Percentiles rank a stretch among this genome's conserved stretches.
Conservation (phyloP, 2,888 invertebrate genomes). For the Brenthis daphne region DNA sequence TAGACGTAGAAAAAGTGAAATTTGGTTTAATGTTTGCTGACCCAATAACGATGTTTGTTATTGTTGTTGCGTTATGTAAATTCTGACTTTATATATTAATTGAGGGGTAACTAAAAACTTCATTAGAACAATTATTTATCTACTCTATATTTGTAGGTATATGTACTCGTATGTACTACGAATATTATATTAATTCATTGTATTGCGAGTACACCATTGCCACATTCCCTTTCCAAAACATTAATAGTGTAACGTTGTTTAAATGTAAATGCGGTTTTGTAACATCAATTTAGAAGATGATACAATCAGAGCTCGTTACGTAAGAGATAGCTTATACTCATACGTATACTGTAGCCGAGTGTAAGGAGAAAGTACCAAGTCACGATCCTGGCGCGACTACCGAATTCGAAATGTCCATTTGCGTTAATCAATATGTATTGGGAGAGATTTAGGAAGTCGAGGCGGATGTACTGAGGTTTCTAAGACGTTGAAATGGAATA, state of each 20-base stretch:
- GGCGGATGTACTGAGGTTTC: conserved; percentile 1
- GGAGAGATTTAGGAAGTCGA: not conserved
- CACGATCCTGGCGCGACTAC: conserved; percentile 29
- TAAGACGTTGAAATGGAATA: conserved; percentile 3
- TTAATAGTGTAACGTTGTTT: conserved; percentile 16
- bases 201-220: conserved; percentile 1
- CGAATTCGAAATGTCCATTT: conserved; percentile 30
- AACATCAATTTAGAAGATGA: conserved; percentile 29
- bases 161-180: too few species aligned
- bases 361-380: conserved; percentile 30
- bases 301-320: conserved; percentile 28
- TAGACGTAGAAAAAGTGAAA: too few species aligned
- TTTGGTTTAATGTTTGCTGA: too few species aligned
- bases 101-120: too few species aligned
- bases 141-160: too few species aligned
- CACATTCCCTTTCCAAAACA: conserved; percentile 12
- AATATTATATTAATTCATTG: not conserved
- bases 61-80: too few species aligned
- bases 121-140: too few species aligned
- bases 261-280: conserved; percentile 15
- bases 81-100: too few species aligned
- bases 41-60: too few species aligned
- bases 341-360: conserved; percentile 22
- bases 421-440: conserved; percentile 30
- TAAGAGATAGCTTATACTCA: conserved; percentile 7